Evolutionary conservation across 37 sponge, comb jelly and placozoan species (phyloP), one percentile per base, ranked within the genome.

Genomic region (Halisarca cf. caerulea): DNA sequence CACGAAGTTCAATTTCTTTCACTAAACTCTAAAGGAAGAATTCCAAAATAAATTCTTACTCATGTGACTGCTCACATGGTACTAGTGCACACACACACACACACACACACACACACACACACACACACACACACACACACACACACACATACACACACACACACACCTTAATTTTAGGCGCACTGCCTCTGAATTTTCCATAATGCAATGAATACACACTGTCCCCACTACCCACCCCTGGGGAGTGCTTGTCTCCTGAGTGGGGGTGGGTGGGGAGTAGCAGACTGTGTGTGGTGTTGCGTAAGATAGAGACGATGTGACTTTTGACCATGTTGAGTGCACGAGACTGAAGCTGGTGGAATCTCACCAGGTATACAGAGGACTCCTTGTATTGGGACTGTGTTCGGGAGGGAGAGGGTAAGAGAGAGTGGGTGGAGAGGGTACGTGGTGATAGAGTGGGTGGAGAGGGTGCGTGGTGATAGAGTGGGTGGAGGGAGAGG

Each of bases 341-440:
- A 30, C 94, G 66, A 3, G 92, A 86, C 51, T 91, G 91, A 47
- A 86, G 88, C 74, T 90, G 99, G 75, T 85, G 88, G 81, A 91
- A 99, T 6, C 96, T 80, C 15, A 91, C 94, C 32, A 94, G 60
- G 58, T 99, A 97, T n/a, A 93, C 86, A 33, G 84, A 82, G 4
- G 97, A 95, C 60, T 99, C 99, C 89, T 99, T 95, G 83, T 89
- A 99, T 34, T 95, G 89, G 3, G 93, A 91, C 93, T 97, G 88
- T 8, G n/a, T n/a, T n/a, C n/a, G n/a, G 38, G 25, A 81, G 0
- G 34, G 51, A 20, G 70, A 36, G 70, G 33, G 70, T 6, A 18
- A 7, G 20, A 30, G 66, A 18, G 66, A 7, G 9, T 20, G 41
- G 20, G 47, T 3, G 77, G 47, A 38, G 47, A 41, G 77, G 60